Percentiles rank a stretch among this genome's conserved stretches.
phyloP scores from a whole-genome alignment of 1,140 invertebrate genomes.

The Cydia pomonella region DNA sequence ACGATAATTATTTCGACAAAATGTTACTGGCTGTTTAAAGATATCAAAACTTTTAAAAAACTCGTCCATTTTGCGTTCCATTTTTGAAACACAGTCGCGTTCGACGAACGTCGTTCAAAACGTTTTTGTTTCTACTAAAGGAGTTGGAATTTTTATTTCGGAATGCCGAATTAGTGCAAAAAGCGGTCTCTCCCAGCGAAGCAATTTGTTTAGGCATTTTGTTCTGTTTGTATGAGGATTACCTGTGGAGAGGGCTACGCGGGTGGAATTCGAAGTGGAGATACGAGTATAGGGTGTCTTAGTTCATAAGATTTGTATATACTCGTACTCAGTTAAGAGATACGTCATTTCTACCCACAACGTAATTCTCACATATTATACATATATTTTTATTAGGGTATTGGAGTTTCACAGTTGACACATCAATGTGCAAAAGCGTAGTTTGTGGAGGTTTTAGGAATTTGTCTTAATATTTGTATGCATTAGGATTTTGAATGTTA shows the following conservation, averaged over 20 bases:
- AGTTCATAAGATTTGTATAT: not conserved
- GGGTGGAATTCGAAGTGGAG: constrained; percentile 52
- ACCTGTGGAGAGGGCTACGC: constrained; percentile 44
- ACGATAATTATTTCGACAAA: constrained; percentile 6
- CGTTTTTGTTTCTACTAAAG: constrained; percentile 69
- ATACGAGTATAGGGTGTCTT: constrained; percentile 62
- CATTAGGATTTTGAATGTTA: too few relatives aligned
- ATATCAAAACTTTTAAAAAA: constrained; percentile 12
- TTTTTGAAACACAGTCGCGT: constrained; percentile 54
- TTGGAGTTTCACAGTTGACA: too few relatives aligned
- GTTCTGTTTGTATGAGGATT: constrained; percentile 59
- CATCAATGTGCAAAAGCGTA: too few relatives aligned
- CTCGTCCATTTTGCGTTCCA: constrained; percentile 54
- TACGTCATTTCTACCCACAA: too few relatives aligned
- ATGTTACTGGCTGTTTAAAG: constrained; percentile 8
- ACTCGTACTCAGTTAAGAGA: too few relatives aligned
- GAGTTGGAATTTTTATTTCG: constrained; percentile 78
- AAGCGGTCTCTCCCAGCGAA: constrained; percentile 64
- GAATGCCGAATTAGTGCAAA: constrained; percentile 80
- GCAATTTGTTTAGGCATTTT: constrained; percentile 79
- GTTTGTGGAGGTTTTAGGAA: too few relatives aligned
- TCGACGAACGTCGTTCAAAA: constrained; percentile 54
- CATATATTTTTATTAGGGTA: too few relatives aligned
- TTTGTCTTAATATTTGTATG: too few relatives aligned
- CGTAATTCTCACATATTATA: too few relatives aligned